Percentiles rank a stretch among this genome's conserved stretches.
These are phyloP conservation scores for Chiloscyllium punctatum DNA, from an alignment of 2,797 vertebrate genomes.

Conservation along the genomic window DNA sequence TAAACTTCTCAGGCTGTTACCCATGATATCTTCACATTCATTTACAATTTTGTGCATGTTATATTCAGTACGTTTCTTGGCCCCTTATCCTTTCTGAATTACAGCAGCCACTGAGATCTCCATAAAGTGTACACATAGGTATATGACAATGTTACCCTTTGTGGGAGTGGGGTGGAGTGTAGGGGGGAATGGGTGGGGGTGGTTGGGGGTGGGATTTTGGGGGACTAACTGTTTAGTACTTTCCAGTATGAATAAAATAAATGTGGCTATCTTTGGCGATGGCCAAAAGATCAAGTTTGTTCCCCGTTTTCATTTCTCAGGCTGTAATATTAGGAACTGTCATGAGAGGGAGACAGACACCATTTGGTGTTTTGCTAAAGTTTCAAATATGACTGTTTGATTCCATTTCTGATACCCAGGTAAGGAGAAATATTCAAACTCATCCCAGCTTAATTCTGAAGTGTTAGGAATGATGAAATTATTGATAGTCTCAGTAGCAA, in stretches of 20 bases:
- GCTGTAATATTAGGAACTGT: not conserved
- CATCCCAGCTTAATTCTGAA: not conserved
- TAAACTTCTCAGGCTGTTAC: not conserved
- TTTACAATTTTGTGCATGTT: not conserved
- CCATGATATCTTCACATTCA: too few species aligned
- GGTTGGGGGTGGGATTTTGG: too few species aligned
- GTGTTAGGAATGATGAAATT: not conserved
- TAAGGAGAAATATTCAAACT: not conserved
- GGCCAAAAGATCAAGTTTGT: not conserved
- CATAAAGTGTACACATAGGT: not conserved
- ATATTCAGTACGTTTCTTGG: not conserved
- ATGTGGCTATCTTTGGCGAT: not conserved
- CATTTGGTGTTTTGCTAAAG: not conserved
- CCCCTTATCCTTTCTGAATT: not conserved
- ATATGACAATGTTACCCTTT: not conserved
- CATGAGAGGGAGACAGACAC: not conserved
- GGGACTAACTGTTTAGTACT: not conserved
- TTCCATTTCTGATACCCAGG: not conserved
- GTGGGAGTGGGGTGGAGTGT: not conserved
- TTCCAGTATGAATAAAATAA: not conserved
- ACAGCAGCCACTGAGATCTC: not conserved
- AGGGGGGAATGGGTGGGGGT: not conserved
- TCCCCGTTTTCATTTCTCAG: not conserved
- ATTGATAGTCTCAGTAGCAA: not conserved
- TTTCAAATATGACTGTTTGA: not conserved